phyloP scores from a whole-genome alignment of 2,797 vertebrate genomes.

The Phaenicophaeus curvirostris region DNA sequence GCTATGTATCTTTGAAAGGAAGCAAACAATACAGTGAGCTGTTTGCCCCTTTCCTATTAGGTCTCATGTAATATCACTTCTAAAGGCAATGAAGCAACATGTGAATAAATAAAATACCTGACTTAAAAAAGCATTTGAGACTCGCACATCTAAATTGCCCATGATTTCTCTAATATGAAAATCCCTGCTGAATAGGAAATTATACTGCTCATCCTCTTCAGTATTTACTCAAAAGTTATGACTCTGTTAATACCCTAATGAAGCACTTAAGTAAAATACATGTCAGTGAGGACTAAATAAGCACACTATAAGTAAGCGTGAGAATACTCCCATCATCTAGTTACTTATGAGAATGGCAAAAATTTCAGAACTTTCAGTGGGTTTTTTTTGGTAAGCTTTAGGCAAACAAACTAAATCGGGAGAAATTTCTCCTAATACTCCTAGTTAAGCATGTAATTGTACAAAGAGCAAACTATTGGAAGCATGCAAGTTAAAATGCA shows the following conservation, averaged over 20 bases:
- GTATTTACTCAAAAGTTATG: neutral
- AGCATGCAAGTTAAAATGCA: neutral
- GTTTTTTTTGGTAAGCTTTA: neutral
- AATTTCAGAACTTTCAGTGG: neutral
- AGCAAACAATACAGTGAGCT: neutral
- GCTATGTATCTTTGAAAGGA: neutral
- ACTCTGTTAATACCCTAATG: neutral
- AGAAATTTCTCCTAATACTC: neutral
- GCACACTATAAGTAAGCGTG: slow-evolving; percentile 29
- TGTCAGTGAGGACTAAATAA: neutral
- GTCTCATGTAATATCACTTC: neutral
- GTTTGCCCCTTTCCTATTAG: neutral
- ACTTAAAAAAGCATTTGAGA: slow-evolving; percentile 26
- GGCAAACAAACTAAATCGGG: neutral
- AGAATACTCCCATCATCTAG: slow-evolving; percentile 1
- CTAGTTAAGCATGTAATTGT: neutral
- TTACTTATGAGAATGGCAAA: neutral
- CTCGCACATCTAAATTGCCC: neutral
- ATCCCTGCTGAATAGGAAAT: neutral
- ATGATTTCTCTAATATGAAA: neutral
- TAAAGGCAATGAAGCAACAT: neutral
- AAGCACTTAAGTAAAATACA: neutral
- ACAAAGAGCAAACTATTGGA: slow-evolving; percentile 25
- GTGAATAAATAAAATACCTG: neutral
- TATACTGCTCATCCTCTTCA: neutral